phyloP scores from a whole-genome alignment of 1,140 invertebrate genomes.

The Drosophila hydei region DNA sequence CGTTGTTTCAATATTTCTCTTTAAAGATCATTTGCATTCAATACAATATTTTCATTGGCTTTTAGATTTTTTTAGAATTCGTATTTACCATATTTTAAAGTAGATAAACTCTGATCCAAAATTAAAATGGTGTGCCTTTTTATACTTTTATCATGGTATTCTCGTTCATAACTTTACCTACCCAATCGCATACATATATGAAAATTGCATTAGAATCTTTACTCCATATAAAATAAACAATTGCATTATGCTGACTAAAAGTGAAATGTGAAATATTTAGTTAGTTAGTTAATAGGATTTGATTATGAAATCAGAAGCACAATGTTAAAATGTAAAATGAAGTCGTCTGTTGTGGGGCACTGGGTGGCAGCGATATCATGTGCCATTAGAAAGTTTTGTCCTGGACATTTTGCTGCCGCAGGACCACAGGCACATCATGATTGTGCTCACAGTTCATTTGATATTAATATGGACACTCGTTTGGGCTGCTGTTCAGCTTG shows the following conservation, averaged over 20 bases:
- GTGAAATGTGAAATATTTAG: constrained; percentile 12
- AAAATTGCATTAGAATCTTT: too few relatives aligned
- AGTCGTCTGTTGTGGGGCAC: constrained; percentile 6
- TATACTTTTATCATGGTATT: too few relatives aligned
- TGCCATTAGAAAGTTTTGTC: constrained; percentile 45
- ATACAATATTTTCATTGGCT: too few relatives aligned
- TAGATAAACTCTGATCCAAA: too few relatives aligned
- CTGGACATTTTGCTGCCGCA: constrained; percentile 25
- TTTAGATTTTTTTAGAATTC: too few relatives aligned
- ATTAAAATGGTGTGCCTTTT: too few relatives aligned
- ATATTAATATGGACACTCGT: constrained; percentile 76
- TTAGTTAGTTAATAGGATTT: constrained; percentile 25
- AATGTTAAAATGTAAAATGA: constrained; percentile 47
- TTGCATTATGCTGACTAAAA: neutral
- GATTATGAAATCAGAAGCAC: constrained; percentile 20
- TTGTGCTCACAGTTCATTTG: constrained; percentile 76
- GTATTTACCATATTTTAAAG: too few relatives aligned
- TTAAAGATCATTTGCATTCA: neutral
- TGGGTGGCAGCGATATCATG: constrained; percentile 23
- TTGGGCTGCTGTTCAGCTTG: constrained; percentile 17
- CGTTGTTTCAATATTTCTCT: constrained; percentile 20
- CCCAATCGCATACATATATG: too few relatives aligned
- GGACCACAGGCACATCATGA: constrained; percentile 50
- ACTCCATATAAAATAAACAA: too few relatives aligned
- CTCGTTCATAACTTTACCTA: too few relatives aligned